These are phyloP conservation scores for Columba guinea DNA, from an alignment of 2,797 vertebrate genomes.

Conservation along the genomic window DNA sequence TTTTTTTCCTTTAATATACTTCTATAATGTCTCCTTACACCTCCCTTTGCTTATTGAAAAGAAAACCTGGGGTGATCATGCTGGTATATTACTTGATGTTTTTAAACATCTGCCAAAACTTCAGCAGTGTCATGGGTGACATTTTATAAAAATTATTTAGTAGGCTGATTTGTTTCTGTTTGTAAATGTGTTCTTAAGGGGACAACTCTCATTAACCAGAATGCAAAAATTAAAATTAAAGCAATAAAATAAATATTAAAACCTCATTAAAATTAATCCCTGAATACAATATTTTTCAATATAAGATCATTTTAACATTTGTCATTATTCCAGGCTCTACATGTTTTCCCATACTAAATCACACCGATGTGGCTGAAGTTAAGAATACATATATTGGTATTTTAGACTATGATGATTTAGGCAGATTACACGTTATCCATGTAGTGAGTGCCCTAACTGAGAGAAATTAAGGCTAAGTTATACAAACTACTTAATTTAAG, in stretches of 20 bases:
- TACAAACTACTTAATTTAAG: neutral
- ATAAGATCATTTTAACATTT: neutral
- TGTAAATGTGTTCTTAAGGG: constrained; percentile 19
- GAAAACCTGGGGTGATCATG: neutral
- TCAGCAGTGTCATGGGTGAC: neutral
- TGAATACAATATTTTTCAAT: neutral
- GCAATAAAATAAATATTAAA: constrained; percentile 38
- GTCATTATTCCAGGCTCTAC: neutral
- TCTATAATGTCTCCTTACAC: neutral
- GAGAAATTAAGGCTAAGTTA: neutral
- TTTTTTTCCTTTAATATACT: neutral
- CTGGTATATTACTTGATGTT: neutral
- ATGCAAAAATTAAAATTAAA: constrained; percentile 50
- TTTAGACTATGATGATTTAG: neutral
- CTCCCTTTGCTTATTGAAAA: neutral
- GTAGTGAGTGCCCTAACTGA: neutral
- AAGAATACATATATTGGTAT: neutral
- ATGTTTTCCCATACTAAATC: neutral
- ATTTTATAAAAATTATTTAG: constrained; percentile 22
- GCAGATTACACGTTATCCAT: neutral
- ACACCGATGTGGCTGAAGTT: neutral
- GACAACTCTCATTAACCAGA: constrained; percentile 27
- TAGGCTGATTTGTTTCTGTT: neutral
- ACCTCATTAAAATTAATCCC: constrained; percentile 37
- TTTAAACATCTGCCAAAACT: neutral